phyloP scores from a whole-genome alignment of 2,888 invertebrate species.

The Aricia artaxerxes region DNA sequence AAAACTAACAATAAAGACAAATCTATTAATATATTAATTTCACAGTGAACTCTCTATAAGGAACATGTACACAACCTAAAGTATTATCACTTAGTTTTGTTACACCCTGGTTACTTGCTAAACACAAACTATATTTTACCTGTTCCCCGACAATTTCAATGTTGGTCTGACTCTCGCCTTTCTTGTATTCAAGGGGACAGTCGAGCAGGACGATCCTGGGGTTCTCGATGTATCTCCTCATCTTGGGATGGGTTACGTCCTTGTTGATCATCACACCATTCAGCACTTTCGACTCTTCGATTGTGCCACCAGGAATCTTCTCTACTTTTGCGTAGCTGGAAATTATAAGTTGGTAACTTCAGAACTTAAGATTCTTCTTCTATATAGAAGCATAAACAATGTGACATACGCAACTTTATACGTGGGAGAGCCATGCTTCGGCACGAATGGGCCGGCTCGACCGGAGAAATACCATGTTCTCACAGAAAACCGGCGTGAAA shows the following conservation, averaged over 20 bases:
- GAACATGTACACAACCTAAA: too few species aligned
- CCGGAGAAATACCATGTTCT: too few species aligned
- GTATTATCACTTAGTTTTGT: too few species aligned
- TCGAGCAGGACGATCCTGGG: conserved; percentile 97
- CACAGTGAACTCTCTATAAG: too few species aligned
- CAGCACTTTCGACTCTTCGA: conserved; percentile 96
- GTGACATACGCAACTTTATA: neutral
- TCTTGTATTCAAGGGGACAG: conserved; percentile 98
- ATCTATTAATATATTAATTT: too few species aligned
- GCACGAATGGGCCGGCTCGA: too few species aligned
- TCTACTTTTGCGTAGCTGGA: conserved; percentile 94
- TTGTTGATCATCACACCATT: conserved; percentile 99
- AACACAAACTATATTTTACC: conserved; percentile 49
- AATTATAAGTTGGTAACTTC: conserved; percentile 11
- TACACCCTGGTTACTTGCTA: too few species aligned
- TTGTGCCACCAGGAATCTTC: conserved; percentile 96
- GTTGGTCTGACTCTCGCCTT: conserved; percentile 99
- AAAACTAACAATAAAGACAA: too few species aligned
- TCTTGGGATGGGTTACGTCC: conserved; percentile 98
- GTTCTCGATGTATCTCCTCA: conserved; percentile 96
- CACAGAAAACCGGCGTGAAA: too few species aligned
- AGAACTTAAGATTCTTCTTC: neutral
- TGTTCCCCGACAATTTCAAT: conserved; percentile 96
- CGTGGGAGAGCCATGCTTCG: too few species aligned
- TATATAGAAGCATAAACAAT: neutral